These are phyloP conservation scores for Epizoanthus ramosus DNA, from an alignment of 92 coral and sea anemone species.

Conservation along the genomic window DNA sequence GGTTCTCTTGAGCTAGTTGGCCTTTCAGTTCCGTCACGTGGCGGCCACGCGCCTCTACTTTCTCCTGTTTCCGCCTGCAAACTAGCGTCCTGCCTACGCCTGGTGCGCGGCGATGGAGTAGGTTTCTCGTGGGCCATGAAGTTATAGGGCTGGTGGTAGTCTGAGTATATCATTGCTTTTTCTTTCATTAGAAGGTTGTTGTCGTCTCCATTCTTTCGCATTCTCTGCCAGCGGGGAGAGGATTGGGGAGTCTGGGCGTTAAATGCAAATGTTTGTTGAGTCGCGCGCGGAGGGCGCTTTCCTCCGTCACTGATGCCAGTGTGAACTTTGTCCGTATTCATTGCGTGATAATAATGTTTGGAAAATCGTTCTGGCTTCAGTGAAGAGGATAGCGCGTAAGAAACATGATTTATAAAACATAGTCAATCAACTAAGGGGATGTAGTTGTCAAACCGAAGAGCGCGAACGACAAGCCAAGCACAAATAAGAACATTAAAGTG, in stretches of 20 bases:
- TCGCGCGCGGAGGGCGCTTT: not conserved
- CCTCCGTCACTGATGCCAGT: too few relatives aligned
- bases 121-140: conserved; percentile 78
- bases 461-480: too few relatives aligned
- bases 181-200: conserved; percentile 87
- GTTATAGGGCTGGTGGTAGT: conserved; percentile 96
- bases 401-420: too few relatives aligned
- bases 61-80: conserved; percentile 7
- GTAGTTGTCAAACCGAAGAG: too few relatives aligned
- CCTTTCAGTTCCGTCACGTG: conserved; percentile 26
- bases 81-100: conserved; percentile 39
- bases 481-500: too few relatives aligned
- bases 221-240: conserved; percentile 63
- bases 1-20: conserved; percentile 4
- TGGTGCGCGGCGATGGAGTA: conserved; percentile 49
- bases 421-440: too few relatives aligned
- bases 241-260: conserved; percentile 20
- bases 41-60: not conserved
- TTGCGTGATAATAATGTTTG: too few relatives aligned
- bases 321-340: too few relatives aligned
- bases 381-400: too few relatives aligned
- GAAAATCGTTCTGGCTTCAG: too few relatives aligned
- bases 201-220: conserved; percentile 70
- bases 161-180: conserved; percentile 88
- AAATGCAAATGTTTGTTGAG: conserved; percentile 31